A percentile compares a stretch with the other conserved stretches of the same genome.
Conservation (phyloP, 2,888 invertebrate genomes). For the Scotopteryx bipunctaria region DNA sequence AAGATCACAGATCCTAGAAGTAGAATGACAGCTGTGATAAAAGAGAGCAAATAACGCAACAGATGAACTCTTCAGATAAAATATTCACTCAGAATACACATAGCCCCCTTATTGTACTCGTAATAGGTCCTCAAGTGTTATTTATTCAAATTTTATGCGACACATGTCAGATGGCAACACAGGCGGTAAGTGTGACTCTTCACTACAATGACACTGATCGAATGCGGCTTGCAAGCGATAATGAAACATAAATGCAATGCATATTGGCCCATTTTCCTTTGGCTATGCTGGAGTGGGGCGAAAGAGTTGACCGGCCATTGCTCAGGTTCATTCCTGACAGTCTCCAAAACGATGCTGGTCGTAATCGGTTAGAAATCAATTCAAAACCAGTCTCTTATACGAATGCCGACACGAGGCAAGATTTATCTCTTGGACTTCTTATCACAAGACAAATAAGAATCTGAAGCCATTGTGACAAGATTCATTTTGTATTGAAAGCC, state of each 20-base stretch:
- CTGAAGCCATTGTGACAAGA: neutral
- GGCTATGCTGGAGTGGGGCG: too few relatives aligned
- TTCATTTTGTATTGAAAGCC: constrained; percentile 7
- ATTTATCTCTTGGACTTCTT: too few relatives aligned
- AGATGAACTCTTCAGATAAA: constrained; percentile 17
- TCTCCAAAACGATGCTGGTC: too few relatives aligned
- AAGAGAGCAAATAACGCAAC: constrained; percentile 1
- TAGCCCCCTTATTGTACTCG: constrained; percentile 11
- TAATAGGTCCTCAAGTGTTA: constrained; percentile 17
- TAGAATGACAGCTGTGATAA: neutral
- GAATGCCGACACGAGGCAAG: too few relatives aligned
- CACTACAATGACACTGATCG: neutral
- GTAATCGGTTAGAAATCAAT: too few relatives aligned
- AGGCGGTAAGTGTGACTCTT: constrained; percentile 4
- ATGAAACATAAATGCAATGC: neutral
- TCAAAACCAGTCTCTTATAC: too few relatives aligned
- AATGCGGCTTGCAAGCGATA: neutral
- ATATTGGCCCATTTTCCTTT: neutral
- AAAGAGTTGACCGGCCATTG: too few relatives aligned
- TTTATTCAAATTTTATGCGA: constrained; percentile 27
- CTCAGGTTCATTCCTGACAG: too few relatives aligned
- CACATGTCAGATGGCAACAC: constrained; percentile 23
- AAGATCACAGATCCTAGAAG: neutral
- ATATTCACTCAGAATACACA: neutral
- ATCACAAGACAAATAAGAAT: neutral